Evolutionary conservation across 1,140 invertebrate genomes (phyloP), one percentile per base, ranked within the genome.

Genomic region (Aphelenchoides fujianensis): DNA sequence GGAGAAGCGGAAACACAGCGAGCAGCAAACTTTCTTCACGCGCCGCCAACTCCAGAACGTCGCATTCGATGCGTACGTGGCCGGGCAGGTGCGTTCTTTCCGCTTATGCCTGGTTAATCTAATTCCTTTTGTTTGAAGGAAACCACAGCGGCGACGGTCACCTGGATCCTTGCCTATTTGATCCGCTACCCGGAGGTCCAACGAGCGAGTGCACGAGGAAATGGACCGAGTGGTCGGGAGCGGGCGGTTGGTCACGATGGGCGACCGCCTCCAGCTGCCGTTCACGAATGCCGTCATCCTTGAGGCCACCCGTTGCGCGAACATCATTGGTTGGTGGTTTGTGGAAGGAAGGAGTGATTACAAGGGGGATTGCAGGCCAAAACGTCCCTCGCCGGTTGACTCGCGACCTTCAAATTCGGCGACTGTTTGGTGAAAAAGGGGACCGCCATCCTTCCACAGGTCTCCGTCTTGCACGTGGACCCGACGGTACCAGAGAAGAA

Each of bases 271-370:
- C 12, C 2, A 59, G 5, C 69, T 72, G 2, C 70, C 72, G 3
- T 72, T 71, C 37, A 72, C 34, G 9, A 74, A 71, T 34, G 69
- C 69, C 5, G 69, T 71, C 1, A 37, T 74, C 34, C n/a, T 68
- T 1, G 68, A 67, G 62, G 34, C 31, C 55, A n/a, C 23, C 5
- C 27, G 64, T 0, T 54, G 2, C 19, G 28, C 64, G 3, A 67
- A 67, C 55, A 67, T 67, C 19, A 19, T 59, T 23, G 55, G 27
- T n/a, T n/a, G n/a, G n/a, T n/a, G n/a, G n/a, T n/a, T n/a, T n/a
- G n/a, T n/a, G n/a, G n/a, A n/a, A n/a, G n/a, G n/a, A n/a, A n/a
- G n/a, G n/a, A n/a, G n/a, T n/a, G n/a, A n/a, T n/a, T n/a, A n/a
- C n/a, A n/a, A n/a, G n/a, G n/a, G n/a, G n/a, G n/a, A n/a, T n/a